Conservation (phyloP, 2,888 invertebrate genomes). For the Dynastes hyllus region DNA sequence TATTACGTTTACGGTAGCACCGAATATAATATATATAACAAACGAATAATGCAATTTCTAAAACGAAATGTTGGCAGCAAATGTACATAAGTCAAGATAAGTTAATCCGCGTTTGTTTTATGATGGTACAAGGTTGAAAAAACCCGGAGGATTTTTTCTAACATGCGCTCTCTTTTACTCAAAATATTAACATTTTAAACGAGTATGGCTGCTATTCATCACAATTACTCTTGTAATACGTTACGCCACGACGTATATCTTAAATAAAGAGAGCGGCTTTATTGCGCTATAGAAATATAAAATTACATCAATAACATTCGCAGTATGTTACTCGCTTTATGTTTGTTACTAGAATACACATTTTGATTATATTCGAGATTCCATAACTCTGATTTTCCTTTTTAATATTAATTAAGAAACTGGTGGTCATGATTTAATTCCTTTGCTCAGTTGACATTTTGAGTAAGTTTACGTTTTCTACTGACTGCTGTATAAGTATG, state of each 20-base stretch:
- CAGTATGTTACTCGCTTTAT: background rate
- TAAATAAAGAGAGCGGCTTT: constrained; percentile 14
- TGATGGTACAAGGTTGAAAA: constrained; percentile 19
- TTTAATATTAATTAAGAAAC: too few relatives aligned
- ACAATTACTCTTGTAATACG: constrained; percentile 39
- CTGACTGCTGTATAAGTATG: too few relatives aligned
- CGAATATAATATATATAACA: constrained; percentile 51
- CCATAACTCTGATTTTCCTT: too few relatives aligned
- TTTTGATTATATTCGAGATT: background rate
- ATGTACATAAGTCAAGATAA: constrained; percentile 45
- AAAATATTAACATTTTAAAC: constrained; percentile 48
- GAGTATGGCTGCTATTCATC: constrained; percentile 22
- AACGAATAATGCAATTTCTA: constrained; percentile 61
- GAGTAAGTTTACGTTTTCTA: too few relatives aligned
- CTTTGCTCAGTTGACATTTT: too few relatives aligned
- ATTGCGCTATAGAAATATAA: constrained; percentile 25
- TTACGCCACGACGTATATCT: constrained; percentile 13
- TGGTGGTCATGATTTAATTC: too few relatives aligned
- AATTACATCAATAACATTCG: constrained; percentile 37
- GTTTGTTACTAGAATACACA: background rate
- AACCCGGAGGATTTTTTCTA: constrained; percentile 32
- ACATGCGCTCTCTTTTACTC: constrained; percentile 40
- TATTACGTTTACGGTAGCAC: constrained; percentile 61
- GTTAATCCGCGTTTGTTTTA: constrained; percentile 42
- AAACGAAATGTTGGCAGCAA: constrained; percentile 40